Percentiles rank a stretch among this genome's conserved stretches.
These are phyloP conservation scores for Nesometra sesokonis DNA, from an alignment of 35 echinoderm and acorn worm species.

Conservation along the genomic window DNA sequence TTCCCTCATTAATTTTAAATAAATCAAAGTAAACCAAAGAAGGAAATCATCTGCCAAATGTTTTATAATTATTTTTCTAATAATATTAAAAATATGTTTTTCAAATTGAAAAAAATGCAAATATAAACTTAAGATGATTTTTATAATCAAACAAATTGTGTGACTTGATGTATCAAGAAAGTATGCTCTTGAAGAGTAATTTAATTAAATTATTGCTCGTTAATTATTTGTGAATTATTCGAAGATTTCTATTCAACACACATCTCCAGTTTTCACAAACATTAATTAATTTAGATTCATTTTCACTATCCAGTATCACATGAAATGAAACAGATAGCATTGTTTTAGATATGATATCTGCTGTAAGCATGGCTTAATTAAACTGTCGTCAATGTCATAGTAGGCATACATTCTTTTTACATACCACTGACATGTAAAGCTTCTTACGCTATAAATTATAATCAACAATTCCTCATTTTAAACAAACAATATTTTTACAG, in stretches of 20 bases:
- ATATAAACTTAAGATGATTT: not conserved
- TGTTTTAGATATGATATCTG: no score
- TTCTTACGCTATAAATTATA: no score
- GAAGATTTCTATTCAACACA: not conserved
- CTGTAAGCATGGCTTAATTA: no score
- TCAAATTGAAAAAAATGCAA: not conserved
- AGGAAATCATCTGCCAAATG: not conserved
- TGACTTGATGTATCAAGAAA: not conserved
- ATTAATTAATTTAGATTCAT: no score
- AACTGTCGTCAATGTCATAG: no score
- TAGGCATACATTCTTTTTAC: no score
- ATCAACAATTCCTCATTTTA: no score
- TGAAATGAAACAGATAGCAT: no score
- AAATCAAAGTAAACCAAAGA: not conserved
- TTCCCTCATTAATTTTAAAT: not conserved
- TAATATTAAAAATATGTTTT: not conserved
- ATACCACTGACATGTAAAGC: no score
- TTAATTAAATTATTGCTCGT: not conserved
- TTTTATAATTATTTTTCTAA: slow-evolving; percentile 1
- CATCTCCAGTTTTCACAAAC: no score
- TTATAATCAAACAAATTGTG: not conserved
- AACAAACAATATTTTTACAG: no score
- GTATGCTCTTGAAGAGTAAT: not conserved
- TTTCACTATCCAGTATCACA: no score
- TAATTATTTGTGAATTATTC: not conserved